Percentiles rank a stretch among this genome's conserved stretches.
Conservation (phyloP, 2,888 invertebrate species). For the Gonocerus acuteangulatus region DNA sequence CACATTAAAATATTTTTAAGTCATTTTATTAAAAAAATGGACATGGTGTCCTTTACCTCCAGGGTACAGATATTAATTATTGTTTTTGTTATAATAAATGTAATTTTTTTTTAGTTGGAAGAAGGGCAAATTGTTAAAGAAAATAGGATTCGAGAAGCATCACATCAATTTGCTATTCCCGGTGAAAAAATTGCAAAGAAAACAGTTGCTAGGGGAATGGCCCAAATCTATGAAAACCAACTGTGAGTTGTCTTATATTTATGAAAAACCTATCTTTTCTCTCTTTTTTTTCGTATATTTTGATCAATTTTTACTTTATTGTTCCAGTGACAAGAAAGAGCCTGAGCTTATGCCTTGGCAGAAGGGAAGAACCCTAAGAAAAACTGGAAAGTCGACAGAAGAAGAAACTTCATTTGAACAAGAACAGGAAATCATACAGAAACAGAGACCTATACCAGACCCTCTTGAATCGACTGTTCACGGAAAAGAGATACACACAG, state of each 20-base stretch:
- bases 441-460: slow-evolving; percentile 50
- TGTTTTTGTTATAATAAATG: too few species aligned
- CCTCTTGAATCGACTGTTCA: slow-evolving; percentile 79
- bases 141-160: slow-evolving; percentile 64
- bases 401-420: slow-evolving; percentile 6
- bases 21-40: too few species aligned
- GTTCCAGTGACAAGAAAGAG: slow-evolving; percentile 35
- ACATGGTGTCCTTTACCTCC: too few species aligned
- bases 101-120: slow-evolving; percentile 51
- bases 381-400: slow-evolving; percentile 28
- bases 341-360: slow-evolving; percentile 40
- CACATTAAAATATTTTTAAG: too few species aligned
- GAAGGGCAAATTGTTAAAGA: slow-evolving; percentile 79
- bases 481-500: slow-evolving; percentile 78
- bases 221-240: slow-evolving; percentile 72
- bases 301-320: not conserved
- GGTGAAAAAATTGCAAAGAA: slow-evolving; percentile 70
- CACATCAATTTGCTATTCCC: slow-evolving; percentile 75
- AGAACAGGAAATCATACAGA: slow-evolving; percentile 36
- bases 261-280: not conserved
- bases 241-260: slow-evolving; percentile 58
- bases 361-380: slow-evolving; percentile 34
- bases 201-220: slow-evolving; percentile 78
- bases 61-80: too few species aligned
- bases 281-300: not conserved